Conservation (phyloP, 2,888 invertebrate species). For the Ichneumoninae sp. region DNA sequence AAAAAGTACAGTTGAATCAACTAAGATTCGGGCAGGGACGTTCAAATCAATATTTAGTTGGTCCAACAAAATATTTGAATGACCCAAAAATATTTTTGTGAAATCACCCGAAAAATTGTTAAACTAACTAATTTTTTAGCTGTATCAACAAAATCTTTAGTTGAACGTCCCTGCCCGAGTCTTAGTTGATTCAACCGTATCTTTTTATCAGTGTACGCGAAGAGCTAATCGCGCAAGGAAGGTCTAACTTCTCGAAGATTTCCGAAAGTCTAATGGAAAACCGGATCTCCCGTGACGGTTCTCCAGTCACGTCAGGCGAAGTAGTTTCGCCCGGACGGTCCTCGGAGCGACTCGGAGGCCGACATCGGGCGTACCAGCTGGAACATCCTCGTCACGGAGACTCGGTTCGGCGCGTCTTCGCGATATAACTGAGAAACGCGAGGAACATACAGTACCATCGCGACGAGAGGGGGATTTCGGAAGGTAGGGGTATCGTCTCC, state of each 20-base stretch:
- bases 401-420: constrained; percentile 49
- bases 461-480: constrained; percentile 55
- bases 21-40: no score
- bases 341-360: constrained; percentile 3
- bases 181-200: no score
- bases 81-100: no score
- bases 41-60: no score
- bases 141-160: no score
- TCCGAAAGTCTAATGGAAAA: constrained; percentile 1
- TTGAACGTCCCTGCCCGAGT: no score
- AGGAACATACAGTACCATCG: constrained; percentile 5
- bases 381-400: constrained; percentile 22
- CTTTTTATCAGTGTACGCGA: no score
- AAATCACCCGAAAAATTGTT: no score
- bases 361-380: constrained; percentile 1
- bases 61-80: no score
- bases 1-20: no score
- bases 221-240: constrained; percentile 3
- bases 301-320: constrained; percentile 7
- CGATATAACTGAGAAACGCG: constrained; percentile 2
- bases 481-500: constrained; percentile 25
- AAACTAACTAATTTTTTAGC: no score
- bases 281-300: constrained; percentile 43
- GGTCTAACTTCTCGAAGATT: not conserved
- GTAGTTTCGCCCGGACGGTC: constrained; percentile 13